Evolutionary conservation across 1,140 invertebrate species (phyloP).

Genomic region (Drosophila obscura): DNA sequence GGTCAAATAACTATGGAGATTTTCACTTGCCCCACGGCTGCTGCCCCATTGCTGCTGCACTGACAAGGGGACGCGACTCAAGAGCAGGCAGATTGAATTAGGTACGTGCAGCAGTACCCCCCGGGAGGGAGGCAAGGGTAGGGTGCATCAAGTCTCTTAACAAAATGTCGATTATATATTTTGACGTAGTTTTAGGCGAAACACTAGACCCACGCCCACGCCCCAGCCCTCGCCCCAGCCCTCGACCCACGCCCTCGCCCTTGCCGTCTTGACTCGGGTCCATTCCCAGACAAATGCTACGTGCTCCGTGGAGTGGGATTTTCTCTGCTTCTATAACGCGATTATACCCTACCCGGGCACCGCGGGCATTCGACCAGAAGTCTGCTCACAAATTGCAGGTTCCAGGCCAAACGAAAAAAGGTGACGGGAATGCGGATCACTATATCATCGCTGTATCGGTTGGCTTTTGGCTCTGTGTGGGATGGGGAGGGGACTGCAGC

Average conservation of each 20-base stretch:
- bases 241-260: neutral
- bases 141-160: conserved; percentile 17
- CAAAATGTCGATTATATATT: conserved; percentile 74
- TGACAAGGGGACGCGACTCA: conserved; percentile 1
- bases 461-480: no score
- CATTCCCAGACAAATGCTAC: conserved; percentile 51
- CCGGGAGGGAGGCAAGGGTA: neutral
- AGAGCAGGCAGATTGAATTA: neutral
- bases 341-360: neutral
- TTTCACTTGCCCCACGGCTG: conserved; percentile 56
- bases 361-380: no score
- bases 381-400: no score
- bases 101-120: neutral
- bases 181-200: conserved; percentile 66
- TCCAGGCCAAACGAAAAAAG: no score
- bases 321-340: conserved; percentile 19
- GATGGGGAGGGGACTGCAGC: no score
- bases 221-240: neutral
- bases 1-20: conserved; percentile 73
- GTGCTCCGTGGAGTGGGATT: conserved; percentile 72
- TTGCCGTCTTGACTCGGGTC: conserved; percentile 20
- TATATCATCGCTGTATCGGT: no score
- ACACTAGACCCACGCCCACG: conserved; percentile 1
- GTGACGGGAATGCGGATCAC: no score
- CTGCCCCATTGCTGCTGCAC: conserved; percentile 35